Evolutionary conservation across 2,113 vertebrate species (phyloP), one percentile per base, ranked within the genome.

Genomic region (Lutjanus erythropterus): DNA sequence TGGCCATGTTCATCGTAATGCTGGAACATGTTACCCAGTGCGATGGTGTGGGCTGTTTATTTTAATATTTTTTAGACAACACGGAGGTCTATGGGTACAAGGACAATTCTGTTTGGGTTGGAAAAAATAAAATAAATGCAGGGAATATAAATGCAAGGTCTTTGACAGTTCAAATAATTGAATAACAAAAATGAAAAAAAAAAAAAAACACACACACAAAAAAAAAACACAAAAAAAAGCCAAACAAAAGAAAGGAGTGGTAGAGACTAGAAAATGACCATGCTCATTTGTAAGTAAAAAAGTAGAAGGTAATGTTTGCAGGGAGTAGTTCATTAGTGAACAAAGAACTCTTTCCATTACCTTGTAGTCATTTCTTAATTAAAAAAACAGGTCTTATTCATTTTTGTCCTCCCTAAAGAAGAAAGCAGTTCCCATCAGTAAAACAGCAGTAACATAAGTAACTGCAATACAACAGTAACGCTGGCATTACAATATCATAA

Each of bases 401-500:
- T 74, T 49, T 55, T 10, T 56, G 18, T 55, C 41, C 29, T 44
- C 6, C 41, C 3, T 18, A 6, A 27, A 56, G 23, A 49, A 42
- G 49, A 8, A 75, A 39, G 6, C 25, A 52, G 2, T 41, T 3
- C 14, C 33, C 47, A 25, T 27, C 41, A 35, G 39, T 44, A 59
- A 41, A 72, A 67, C 10, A 42, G 9, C 18, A 65, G 25, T 35
- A 60, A 70, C 25, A 33, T 19, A n/a, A 73, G 52, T 71, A 75
- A 75, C 33, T 41, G 49, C 41, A 29, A 61, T 25, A 4, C 25
- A 73, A 60, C 27, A 12, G 46, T 33, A 80, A 71, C 0, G 0
- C 62, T 46, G 4, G 25, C 19, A 46, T 53, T 62, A 52, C 10
- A 75, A 64, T 75, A 59, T 50, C 33, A 70, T 52, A 79, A 71